A percentile compares a stretch with the other conserved stretches of the same genome.
These are phyloP conservation scores for Drosophila triauraria DNA, from an alignment of 1,140 invertebrate species.

Conservation along the genomic window DNA sequence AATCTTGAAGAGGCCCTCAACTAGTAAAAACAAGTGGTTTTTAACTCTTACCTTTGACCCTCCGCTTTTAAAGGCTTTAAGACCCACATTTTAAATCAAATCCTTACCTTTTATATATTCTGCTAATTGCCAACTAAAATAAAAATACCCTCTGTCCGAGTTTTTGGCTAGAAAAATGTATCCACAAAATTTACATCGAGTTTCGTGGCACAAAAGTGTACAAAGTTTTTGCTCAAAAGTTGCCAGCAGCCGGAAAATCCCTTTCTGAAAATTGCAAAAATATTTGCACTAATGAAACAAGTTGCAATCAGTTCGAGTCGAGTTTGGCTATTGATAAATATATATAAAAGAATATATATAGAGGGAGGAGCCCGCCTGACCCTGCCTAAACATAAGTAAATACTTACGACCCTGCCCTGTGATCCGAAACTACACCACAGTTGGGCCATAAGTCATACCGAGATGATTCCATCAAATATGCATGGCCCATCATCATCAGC, in stretches of 20 bases:
- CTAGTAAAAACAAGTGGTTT: no score
- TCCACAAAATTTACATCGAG: background rate
- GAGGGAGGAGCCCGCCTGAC: background rate
- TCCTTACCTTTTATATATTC: no score
- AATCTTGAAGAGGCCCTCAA: no score
- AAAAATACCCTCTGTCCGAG: no score
- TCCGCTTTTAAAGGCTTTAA: no score
- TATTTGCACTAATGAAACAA: conserved; percentile 19
- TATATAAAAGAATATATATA: no score
- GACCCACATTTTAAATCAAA: no score
- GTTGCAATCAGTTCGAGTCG: background rate
- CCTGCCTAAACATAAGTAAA: conserved; percentile 17
- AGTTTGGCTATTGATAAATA: background rate
- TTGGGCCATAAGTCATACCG: conserved; percentile 31
- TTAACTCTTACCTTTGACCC: no score
- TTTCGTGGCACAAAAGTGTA: background rate
- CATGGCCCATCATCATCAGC: conserved; percentile 41
- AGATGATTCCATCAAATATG: conserved; percentile 53
- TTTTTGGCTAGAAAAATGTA: no score
- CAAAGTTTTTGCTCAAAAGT: conserved; percentile 5
- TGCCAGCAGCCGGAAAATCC: background rate
- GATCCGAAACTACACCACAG: conserved; percentile 11
- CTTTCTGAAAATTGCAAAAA: conserved; percentile 1
- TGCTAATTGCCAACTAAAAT: no score
- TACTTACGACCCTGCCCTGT: background rate